phyloP scores from a whole-genome alignment of 2,797 vertebrate genomes.

The Potorous gilbertii region DNA sequence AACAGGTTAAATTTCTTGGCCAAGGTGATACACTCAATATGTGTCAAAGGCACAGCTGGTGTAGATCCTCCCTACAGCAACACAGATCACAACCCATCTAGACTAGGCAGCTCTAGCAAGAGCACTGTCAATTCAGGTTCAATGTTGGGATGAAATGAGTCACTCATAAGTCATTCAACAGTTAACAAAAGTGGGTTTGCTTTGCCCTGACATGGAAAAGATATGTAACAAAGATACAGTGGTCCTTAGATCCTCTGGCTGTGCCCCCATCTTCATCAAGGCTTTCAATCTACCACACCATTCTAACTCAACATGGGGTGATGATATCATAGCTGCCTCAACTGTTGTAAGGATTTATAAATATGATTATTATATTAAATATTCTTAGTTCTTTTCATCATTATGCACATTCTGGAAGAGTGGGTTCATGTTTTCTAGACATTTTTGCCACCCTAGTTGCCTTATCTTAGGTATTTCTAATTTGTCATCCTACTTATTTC shows the following conservation, averaged over 20 bases:
- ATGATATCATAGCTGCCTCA: neutral
- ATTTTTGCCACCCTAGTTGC: constrained; percentile 12
- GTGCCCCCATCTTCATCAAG: neutral
- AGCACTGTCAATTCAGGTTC: neutral
- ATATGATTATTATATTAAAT: neutral
- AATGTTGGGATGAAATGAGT: neutral
- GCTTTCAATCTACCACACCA: neutral
- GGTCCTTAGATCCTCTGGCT: neutral
- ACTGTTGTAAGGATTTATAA: neutral
- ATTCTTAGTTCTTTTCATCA: neutral
- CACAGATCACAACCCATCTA: neutral
- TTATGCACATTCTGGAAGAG: neutral
- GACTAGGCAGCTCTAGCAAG: too few species aligned
- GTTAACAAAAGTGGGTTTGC: neutral
- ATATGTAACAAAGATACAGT: neutral
- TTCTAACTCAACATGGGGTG: neutral
- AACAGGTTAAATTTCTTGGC: neutral
- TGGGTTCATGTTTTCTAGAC: neutral
- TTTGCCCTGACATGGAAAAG: neutral
- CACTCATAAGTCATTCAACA: neutral
- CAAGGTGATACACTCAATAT: neutral
- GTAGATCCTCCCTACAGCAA: neutral
- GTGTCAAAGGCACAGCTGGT: neutral
- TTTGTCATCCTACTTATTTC: neutral
- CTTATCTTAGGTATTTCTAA: neutral